These are phyloP conservation scores for Lasioglossum figueresi DNA, from an alignment of 2,888 invertebrate species.

Conservation along the genomic window DNA sequence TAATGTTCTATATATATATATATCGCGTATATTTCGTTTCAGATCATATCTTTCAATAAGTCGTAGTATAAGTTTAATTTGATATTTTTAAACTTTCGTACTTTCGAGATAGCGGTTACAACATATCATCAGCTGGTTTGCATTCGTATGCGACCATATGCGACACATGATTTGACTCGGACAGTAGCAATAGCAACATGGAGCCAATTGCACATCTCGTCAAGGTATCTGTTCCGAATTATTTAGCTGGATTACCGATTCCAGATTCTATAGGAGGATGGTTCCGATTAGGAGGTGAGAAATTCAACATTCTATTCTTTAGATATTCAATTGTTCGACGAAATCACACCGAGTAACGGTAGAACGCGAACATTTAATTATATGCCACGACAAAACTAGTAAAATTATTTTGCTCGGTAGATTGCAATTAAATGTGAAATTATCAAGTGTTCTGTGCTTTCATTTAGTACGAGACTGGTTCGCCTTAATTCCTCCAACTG, in stretches of 20 bases:
- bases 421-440: neutral
- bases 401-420: slow-evolving; percentile 9
- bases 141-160: slow-evolving; percentile 32
- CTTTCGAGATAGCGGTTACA: neutral
- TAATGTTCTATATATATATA: neutral
- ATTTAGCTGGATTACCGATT: slow-evolving; percentile 92
- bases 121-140: neutral
- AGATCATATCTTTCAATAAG: neutral
- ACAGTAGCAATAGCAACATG: slow-evolving; percentile 85
- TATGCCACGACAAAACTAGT: slow-evolving; percentile 33
- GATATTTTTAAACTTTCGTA: neutral
- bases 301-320: slow-evolving; percentile 14
- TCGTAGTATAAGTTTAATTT: neutral
- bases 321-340: slow-evolving; percentile 10
- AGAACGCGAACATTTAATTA: slow-evolving; percentile 2
- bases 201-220: slow-evolving; percentile 91
- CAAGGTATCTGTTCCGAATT: slow-evolving; percentile 92
- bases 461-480: slow-evolving; percentile 92
- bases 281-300: slow-evolving; percentile 92
- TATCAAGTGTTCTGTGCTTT: slow-evolving; percentile 30
- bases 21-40: neutral
- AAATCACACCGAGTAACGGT: slow-evolving; percentile 8
- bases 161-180: slow-evolving; percentile 57
- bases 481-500: slow-evolving; percentile 92
- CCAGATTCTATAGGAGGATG: slow-evolving; percentile 93